Conservation (phyloP, 64 coral and sea anemone genomes). For the Actinia tenebrosa region DNA sequence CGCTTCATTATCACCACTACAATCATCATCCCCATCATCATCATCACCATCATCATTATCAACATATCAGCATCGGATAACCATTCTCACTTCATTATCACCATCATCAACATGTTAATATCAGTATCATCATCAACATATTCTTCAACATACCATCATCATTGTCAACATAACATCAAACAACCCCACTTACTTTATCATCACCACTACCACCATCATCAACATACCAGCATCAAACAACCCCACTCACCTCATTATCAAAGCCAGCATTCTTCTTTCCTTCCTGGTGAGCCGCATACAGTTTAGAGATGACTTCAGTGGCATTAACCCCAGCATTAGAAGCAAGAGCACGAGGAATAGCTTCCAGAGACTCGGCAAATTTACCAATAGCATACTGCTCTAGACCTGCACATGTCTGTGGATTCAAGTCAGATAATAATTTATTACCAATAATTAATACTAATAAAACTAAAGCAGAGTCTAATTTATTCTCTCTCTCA, state of each 20-base stretch:
- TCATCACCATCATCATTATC: too few species aligned
- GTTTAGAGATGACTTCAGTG: slow-evolving; percentile 87
- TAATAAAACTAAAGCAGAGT: too few species aligned
- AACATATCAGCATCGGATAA: neutral
- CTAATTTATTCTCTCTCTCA: too few species aligned
- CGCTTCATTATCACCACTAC: neutral
- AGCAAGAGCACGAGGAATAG: slow-evolving; percentile 78
- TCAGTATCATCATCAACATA: too few species aligned
- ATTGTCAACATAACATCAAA: too few species aligned
- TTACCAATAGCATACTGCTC: slow-evolving; percentile 96
- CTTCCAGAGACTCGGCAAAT: slow-evolving; percentile 90
- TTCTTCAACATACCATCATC: too few species aligned
- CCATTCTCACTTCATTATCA: neutral
- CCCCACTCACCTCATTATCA: slow-evolving; percentile 80
- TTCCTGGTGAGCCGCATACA: slow-evolving; percentile 86
- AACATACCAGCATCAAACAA: neutral
- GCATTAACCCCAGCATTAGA: slow-evolving; percentile 91
- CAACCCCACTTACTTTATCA: too few species aligned
- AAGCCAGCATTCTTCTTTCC: slow-evolving; percentile 94
- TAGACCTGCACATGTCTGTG: slow-evolving; percentile 88
- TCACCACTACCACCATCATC: too few species aligned
- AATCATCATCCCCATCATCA: neutral
- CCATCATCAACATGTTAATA: neutral
- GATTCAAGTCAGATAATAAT: neutral
- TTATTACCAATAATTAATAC: too few species aligned